A percentile compares a stretch with the other conserved stretches of the same genome.
Evolutionary conservation across 2,113 vertebrate species (phyloP).

Genomic region (Anarrhichthys ocellatus): DNA sequence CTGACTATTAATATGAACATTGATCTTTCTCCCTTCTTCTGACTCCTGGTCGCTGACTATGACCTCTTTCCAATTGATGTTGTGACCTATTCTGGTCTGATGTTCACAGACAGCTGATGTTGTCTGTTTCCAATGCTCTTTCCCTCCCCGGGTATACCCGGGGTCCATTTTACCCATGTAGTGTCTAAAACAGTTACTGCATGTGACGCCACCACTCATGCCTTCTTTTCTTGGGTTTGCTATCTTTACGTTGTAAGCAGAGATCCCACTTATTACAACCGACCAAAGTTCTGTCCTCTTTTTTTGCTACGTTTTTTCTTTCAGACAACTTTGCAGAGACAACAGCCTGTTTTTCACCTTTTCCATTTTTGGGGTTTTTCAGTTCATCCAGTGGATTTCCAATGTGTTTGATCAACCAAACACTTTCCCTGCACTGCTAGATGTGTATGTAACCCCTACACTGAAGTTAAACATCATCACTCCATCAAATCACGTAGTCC

Average conservation of each 20-base stretch:
- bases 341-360: slow-evolving; percentile 12
- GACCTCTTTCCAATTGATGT: background rate
- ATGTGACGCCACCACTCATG: background rate
- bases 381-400: slow-evolving; percentile 31
- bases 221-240: background rate
- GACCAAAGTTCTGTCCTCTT: background rate
- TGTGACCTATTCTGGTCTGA: slow-evolving; percentile 1
- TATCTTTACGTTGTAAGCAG: background rate
- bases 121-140: background rate
- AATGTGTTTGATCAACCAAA: slow-evolving; percentile 52
- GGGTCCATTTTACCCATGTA: background rate
- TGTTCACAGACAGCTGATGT: background rate
- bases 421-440: slow-evolving; percentile 29
- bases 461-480: slow-evolving; percentile 63
- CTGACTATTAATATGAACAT: background rate
- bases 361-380: slow-evolving; percentile 8
- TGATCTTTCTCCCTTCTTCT: slow-evolving; percentile 1
- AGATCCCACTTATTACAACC: background rate
- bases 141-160: too few species aligned
- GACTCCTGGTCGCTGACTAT: background rate
- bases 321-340: slow-evolving; percentile 18
- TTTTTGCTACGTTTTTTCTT: background rate
- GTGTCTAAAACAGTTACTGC: background rate
- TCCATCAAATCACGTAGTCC: slow-evolving; percentile 58
- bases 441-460: slow-evolving; percentile 30